Evolutionary conservation across 2,888 invertebrate species (phyloP), one percentile per base, ranked within the genome.

Genomic region (Asteroscopus sphinx): DNA sequence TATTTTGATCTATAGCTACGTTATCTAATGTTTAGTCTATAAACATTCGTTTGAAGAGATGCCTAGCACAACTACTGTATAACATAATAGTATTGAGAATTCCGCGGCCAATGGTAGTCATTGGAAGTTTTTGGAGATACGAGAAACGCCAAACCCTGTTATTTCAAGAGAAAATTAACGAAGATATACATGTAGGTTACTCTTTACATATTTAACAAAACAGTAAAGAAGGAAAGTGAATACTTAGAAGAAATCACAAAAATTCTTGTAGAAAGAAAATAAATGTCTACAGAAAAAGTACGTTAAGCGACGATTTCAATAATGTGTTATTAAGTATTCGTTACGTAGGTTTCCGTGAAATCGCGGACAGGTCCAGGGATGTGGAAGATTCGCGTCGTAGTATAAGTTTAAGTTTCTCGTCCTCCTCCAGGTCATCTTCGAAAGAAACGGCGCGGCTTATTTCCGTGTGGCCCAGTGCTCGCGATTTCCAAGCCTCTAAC

Each of bases 401-500:
- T 25, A 86, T 87, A 8, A 90, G 82, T 59, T 88, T 89, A 37
- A 92, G 79, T 74, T 90, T 89, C 64, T 93, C 92, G 68, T 91
- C 90, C 57, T 93, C 93, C 32, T 91, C 91, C 0, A 89, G 65
- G 54, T 93, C 92, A 26, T 94, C 93, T 62, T 93, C 93, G 37
- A 88, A 77, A 2, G 91, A 92, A 52, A 90, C 81, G 17, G 91
- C 85, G 64, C 91, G 90, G 60, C 81, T 84, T 44, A 88, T 81
- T 60, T 88, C 86, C 16, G 86, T 75, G 57, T 83, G 90, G 66
- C 94, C 96, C 91, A 93, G 95, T 85, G 94, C 95, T 77, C 94
- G 95, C 85, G 93, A 94, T 88, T 91, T 95, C 95, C 96, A 96
- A 62, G 95, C 95, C 83, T 96, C 96, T 90, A 97, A 88, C 90